Base-by-base conservation (phyloP, 1,140 invertebrate genomes). In the Lepidurus packardi region DNA sequence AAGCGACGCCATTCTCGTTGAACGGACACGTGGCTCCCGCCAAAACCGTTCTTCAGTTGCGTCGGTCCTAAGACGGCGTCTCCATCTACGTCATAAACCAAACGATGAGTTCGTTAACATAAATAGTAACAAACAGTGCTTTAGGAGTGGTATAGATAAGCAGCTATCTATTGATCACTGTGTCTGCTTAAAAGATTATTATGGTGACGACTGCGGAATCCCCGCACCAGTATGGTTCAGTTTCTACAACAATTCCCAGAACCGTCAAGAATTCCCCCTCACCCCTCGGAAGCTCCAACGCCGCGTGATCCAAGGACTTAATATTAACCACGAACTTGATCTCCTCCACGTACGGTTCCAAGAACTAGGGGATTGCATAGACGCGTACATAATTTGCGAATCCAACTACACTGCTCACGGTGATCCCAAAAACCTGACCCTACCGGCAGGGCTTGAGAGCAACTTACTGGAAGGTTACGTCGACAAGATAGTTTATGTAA, bases 331-430 rank as follows among this genome's bases (percentile, higher is more conserved):
- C 74, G 81, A 82, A 78, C 78, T 80, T 45, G 81, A 81, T 24
- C 75, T 82, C 41, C 80, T 82, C 11, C 89, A 91, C 80, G 86
- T 90, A 43, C 87, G 88, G 81, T 84, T 91, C 73, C 86, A 88
- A 79, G 88, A 90, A 79, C 83, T 91, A 84, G 84, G 87, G 47
- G 82, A 87, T 43, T 86, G 89, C 75, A 88, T 91, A 9, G 90
- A 91, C 82, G 86, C 89, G 75, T 91, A 90, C 83, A 85, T 91
- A 78, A 84, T 91, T 41, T 89, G 87, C 80, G 88, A 90, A 82
- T 86, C 85, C 42, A 87, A 86, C 79, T 83, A 84, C 43, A 85
- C 85, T 1, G 86, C 87, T 47, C 83, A 84, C 77, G 84, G 79
- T 80, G 85, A 83, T 81, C 81, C 81, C 73, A 85, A 82, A 80